Evolutionary conservation across 1,140 invertebrate genomes (phyloP), one percentile per base, ranked within the genome.

Genomic region (Oryzaephilus surinamensis): DNA sequence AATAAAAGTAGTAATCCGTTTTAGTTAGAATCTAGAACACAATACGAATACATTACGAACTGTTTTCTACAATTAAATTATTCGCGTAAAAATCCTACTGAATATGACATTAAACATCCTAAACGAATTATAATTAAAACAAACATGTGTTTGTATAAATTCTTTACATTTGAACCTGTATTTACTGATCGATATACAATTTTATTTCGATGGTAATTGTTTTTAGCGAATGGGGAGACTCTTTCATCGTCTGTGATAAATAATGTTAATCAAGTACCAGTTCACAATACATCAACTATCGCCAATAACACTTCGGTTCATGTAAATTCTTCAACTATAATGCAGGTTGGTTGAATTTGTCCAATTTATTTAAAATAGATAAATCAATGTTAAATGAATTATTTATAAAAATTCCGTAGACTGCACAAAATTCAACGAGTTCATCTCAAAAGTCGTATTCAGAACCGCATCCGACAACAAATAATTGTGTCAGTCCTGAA

Each of bases 191-290:
- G 27, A 28, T 30, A 12, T 7, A 24, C 3, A 30, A 12, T 15
- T 30, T 16, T 12, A 13, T 30, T 30, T 7, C 12, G 13, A 7
- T 30, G 13, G 5, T 19, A 14, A 33, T 33, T 34, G 5, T 13
- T 6, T 29, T 5, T 36, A 56, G 54, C 50, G 28, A 54, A 38
- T 41, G 46, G 44, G 30, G 55, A 57, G 39, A 55, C 24, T 44
- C 49, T 49, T 35, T 41, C 54, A 19, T 39, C 51, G 29, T 53
- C 53, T 55, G 53, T 57, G 53, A 57, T 55, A 52, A 46, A 36
- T 27, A 49, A 32, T 26, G 46, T 40, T 50, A 54, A 39, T 50
- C 52, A 54, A 47, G 29, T 38, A 26, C 39, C 31, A 33, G 28
- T 38, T 26, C 47, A 49, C 38, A 49, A 43, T 27, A 32, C 40